phyloP scores from a whole-genome alignment of 2,797 vertebrate species.

The Acanthurus lineatus region DNA sequence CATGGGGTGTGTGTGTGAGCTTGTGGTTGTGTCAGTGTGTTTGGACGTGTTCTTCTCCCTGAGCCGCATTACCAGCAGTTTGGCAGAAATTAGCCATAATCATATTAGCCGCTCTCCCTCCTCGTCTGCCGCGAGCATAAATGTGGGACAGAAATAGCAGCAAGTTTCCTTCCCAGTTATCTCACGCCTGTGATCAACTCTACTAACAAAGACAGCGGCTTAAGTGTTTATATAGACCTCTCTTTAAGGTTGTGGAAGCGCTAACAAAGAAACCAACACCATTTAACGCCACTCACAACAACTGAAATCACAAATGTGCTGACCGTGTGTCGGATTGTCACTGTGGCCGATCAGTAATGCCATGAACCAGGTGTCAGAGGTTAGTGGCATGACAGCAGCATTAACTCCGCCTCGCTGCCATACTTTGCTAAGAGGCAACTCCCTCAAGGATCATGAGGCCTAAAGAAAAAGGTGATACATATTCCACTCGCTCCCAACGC shows the following conservation, averaged over 20 bases:
- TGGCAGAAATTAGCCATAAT: slow-evolving; percentile 74
- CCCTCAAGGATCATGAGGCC: slow-evolving; percentile 24
- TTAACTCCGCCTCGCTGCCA: neutral
- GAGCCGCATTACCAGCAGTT: slow-evolving; percentile 61
- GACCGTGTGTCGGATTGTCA: slow-evolving; percentile 46
- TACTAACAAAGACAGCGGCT: slow-evolving; percentile 29
- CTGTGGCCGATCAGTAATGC: slow-evolving; percentile 4
- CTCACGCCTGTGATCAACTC: slow-evolving; percentile 39
- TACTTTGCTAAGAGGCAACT: slow-evolving; percentile 18
- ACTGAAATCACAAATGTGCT: slow-evolving; percentile 22
- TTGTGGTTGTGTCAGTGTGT: slow-evolving; percentile 19
- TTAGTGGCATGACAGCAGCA: slow-evolving; percentile 1
- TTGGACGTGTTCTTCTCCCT: slow-evolving; percentile 36
- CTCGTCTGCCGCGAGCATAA: slow-evolving; percentile 41
- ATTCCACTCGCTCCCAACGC: slow-evolving; percentile 32
- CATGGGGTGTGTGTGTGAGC: neutral
- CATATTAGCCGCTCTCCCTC: slow-evolving; percentile 64
- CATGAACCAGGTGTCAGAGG: slow-evolving; percentile 39
- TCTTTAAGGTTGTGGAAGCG: slow-evolving; percentile 4
- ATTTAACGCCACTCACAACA: slow-evolving; percentile 5
- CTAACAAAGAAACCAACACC: slow-evolving; percentile 24
- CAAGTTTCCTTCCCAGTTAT: slow-evolving; percentile 46
- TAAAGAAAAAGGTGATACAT: slow-evolving; percentile 28
- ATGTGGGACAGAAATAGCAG: slow-evolving; percentile 65
- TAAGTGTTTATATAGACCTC: slow-evolving; percentile 29